A percentile compares a stretch with the other conserved stretches of the same genome.
These are phyloP conservation scores for Agonopterix arenella DNA, from an alignment of 2,888 invertebrate species.

Conservation along the genomic window DNA sequence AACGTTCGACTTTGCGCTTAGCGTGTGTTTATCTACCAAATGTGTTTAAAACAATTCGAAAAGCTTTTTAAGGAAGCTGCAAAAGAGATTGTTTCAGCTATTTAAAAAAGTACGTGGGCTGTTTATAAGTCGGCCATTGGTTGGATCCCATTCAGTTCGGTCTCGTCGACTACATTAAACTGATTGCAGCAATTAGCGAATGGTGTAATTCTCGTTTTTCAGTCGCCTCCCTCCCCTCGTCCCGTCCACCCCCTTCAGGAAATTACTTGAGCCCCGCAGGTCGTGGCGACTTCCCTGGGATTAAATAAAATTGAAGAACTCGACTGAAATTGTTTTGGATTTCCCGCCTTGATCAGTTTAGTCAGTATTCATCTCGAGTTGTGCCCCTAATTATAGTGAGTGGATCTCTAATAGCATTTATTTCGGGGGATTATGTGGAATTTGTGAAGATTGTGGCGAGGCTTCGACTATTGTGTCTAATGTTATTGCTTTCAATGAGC, in stretches of 20 bases:
- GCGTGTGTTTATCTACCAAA: neutral
- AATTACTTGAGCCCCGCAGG: slow-evolving; percentile 67
- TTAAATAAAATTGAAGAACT: slow-evolving; percentile 70
- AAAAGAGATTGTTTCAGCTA: neutral
- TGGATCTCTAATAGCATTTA: slow-evolving; percentile 56
- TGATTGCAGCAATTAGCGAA: slow-evolving; percentile 75
- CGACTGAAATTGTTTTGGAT: slow-evolving; percentile 65
- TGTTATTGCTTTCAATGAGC: slow-evolving; percentile 10
- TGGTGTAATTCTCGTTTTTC: slow-evolving; percentile 74
- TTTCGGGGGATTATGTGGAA: slow-evolving; percentile 27
- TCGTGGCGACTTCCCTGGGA: slow-evolving; percentile 55
- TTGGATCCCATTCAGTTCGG: slow-evolving; percentile 50
- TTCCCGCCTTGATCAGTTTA: slow-evolving; percentile 52
- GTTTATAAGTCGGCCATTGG: slow-evolving; percentile 51
- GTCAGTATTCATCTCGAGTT: slow-evolving; percentile 40
- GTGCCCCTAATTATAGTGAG: slow-evolving; percentile 55
- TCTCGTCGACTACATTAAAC: slow-evolving; percentile 72
- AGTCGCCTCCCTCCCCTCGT: slow-evolving; percentile 38
- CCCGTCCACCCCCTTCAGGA: slow-evolving; percentile 41
- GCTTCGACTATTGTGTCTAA: slow-evolving; percentile 9
- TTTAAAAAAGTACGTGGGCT: slow-evolving; percentile 32
- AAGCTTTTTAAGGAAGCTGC: neutral
- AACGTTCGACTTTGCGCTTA: no score
- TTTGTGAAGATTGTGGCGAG: slow-evolving; percentile 16
- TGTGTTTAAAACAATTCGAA: neutral